Evolutionary conservation across 2,113 vertebrate genomes (phyloP).

Genomic region (Cairina moschata): DNA sequence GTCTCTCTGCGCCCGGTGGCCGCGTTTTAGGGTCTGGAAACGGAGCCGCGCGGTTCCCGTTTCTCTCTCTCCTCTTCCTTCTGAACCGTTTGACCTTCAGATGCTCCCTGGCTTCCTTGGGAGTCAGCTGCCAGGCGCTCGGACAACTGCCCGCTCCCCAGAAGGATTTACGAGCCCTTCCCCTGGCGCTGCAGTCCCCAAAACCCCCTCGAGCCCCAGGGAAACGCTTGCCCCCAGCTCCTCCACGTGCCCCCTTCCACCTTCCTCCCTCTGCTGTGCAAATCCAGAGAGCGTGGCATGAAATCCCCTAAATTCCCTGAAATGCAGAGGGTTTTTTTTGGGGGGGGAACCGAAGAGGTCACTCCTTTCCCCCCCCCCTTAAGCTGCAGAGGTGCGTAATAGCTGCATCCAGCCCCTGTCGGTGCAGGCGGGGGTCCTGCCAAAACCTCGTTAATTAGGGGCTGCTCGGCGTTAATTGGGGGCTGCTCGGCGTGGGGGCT

Average conservation of each 20-base stretch:
- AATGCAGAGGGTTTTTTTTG: accelerated
- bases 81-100: background rate
- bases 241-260: background rate
- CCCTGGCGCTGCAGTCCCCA: background rate
- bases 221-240: accelerated
- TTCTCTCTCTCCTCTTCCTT: background rate
- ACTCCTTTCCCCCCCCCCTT: background rate
- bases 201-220: background rate
- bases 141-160: background rate
- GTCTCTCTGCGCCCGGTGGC: background rate
- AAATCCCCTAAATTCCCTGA: background rate
- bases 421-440: background rate
- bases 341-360: accelerated
- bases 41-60: accelerated
- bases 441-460: background rate
- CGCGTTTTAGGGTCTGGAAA: accelerated
- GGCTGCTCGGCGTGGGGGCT: too few relatives aligned
- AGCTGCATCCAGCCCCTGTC: background rate
- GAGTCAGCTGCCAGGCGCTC: background rate
- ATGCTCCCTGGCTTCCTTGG: background rate
- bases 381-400: background rate
- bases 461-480: too few relatives aligned
- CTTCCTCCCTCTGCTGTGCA: background rate
- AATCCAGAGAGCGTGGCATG: background rate
- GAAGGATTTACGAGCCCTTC: accelerated